Evolutionary conservation across 1,140 invertebrate species (phyloP), one percentile per base, ranked within the genome.

Genomic region (Callitettix versicolor): DNA sequence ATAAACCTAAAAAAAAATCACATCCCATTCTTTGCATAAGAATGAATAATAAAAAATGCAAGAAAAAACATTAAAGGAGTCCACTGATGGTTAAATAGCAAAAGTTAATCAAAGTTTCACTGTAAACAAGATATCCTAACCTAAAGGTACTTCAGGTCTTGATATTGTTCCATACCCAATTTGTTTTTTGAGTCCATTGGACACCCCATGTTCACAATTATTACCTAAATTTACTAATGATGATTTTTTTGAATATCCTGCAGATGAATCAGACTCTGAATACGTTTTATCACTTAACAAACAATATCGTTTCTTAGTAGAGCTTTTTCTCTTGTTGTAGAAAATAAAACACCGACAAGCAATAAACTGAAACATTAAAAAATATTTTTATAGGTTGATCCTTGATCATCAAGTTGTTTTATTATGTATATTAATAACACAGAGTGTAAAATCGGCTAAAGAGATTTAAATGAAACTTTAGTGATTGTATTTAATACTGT

Each of bases 311-410:
- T 43, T 52, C 11, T 49, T 41, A n/a, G 54, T 18, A 1, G 51
- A 7, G 15, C 14, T 33, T 9, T 38, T 56, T 30, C 52, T 56
- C 36, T 56, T 59, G 26, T 59, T 53, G 14, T 30, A 58, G n/a
- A 44, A 30, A 9, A 54, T 40, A 18, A 58, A 58, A 14, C 33
- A 34, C 3, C 15, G 36, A 14, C 51, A 53, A 9, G 43, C 42
- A 1, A 58, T 33, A 34, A 58, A 58, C 56, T 58, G 44, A 38
- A 58, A 58, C 17, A 7, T 41, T 9, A 34, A 55, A 47, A 47
- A n/a, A n/a, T n/a, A n/a, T n/a, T n/a, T n/a, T n/a, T n/a, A n/a
- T n/a, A n/a, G n/a, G n/a, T n/a, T n/a, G n/a, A n/a, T n/a, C n/a
- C n/a, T n/a, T n/a, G n/a, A n/a, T n/a, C n/a, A n/a, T n/a, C n/a